Conservation (phyloP, 2,797 vertebrate genomes). For the Mormyrops boulengeri region DNA sequence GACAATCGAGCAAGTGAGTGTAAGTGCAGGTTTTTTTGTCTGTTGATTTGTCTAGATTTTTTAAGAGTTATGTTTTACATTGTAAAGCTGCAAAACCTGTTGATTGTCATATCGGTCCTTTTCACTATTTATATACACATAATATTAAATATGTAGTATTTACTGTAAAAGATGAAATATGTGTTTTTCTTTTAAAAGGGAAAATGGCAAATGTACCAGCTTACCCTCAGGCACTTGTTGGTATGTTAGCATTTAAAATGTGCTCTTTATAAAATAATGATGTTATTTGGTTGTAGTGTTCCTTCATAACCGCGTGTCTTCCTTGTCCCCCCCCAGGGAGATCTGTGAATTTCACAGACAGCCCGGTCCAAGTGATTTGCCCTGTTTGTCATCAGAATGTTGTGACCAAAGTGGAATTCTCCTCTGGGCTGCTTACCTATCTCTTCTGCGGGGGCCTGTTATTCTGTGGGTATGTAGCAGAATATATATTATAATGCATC, state of each 20-base stretch:
- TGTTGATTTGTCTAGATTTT: neutral
- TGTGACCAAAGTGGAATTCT: slow-evolving; percentile 46
- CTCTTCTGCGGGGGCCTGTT: slow-evolving; percentile 53
- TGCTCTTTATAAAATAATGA: neutral
- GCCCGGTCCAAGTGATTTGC: slow-evolving; percentile 44
- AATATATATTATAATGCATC: neutral
- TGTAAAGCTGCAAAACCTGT: neutral
- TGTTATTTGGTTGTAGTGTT: neutral
- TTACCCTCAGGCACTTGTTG: slow-evolving; percentile 30
- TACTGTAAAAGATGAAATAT: neutral
- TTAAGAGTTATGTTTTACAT: neutral
- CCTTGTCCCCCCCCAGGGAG: slow-evolving; percentile 9
- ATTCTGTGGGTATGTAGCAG: slow-evolving; percentile 44
- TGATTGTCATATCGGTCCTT: neutral
- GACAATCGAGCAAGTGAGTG: neutral
- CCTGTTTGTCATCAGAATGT: slow-evolving; percentile 42
- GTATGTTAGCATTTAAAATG: slow-evolving; percentile 35
- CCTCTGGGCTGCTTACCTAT: slow-evolving; percentile 50
- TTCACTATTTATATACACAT: neutral
- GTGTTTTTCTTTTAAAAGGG: slow-evolving; percentile 26
- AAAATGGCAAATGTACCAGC: slow-evolving; percentile 28
- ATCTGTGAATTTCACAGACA: slow-evolving; percentile 30
- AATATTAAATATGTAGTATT: neutral
- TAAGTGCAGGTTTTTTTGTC: neutral
- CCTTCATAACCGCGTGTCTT: neutral